Conservation (phyloP, 2,888 invertebrate genomes). For the Volucella inanis region DNA sequence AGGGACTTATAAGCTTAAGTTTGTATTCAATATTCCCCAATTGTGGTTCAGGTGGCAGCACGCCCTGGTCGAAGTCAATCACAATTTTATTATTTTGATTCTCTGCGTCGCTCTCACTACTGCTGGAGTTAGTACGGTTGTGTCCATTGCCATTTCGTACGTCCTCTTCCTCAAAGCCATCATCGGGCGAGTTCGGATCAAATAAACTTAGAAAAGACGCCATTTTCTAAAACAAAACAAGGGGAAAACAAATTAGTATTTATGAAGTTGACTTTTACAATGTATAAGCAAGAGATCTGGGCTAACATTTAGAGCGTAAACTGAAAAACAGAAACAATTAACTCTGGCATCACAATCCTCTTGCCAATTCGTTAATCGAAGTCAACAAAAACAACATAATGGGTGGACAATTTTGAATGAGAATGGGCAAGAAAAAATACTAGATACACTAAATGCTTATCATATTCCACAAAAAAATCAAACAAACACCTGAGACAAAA, state of each 20-base stretch:
- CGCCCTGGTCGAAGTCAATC: constrained; percentile 85
- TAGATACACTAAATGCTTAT: too few species aligned
- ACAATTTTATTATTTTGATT: constrained; percentile 79
- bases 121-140: constrained; percentile 75
- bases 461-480: too few species aligned
- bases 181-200: constrained; percentile 85
- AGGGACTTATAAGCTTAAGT: constrained; percentile 95
- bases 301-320: too few species aligned
- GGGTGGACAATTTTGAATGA: too few species aligned
- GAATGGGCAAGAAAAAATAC: too few species aligned
- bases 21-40: constrained; percentile 98
- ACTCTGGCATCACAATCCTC: too few species aligned
- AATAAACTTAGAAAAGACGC: constrained; percentile 93
- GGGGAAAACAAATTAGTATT: not conserved
- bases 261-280: not conserved
- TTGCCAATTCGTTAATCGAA: too few species aligned
- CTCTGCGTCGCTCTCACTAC: constrained; percentile 77
- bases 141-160: constrained; percentile 65
- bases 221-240: constrained; percentile 84
- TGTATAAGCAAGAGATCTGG: too few species aligned
- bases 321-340: too few species aligned
- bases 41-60: constrained; percentile 96
- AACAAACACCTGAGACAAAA: too few species aligned
- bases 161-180: constrained; percentile 80
- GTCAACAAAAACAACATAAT: too few species aligned